Conservation (phyloP, 2,888 invertebrate species). For the Urechis unicinctus region DNA sequence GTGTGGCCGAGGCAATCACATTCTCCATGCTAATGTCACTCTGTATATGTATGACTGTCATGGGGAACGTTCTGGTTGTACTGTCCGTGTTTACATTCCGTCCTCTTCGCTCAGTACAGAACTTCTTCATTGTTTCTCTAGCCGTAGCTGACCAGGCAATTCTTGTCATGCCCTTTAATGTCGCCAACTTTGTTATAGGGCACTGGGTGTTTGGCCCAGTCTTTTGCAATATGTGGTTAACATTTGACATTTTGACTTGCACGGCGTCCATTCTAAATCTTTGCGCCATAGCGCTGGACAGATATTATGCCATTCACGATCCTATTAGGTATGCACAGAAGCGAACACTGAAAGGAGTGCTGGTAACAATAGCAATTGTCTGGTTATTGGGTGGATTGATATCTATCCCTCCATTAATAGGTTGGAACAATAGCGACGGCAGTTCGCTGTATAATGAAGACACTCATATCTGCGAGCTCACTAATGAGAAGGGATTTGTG, state of each 20-base stretch:
- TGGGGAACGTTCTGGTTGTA: constrained; percentile 24
- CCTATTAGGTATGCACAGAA: too few relatives aligned
- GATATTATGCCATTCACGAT: too few relatives aligned
- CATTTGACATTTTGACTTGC: constrained; percentile 81
- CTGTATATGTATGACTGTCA: constrained; percentile 16
- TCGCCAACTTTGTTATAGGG: constrained; percentile 82
- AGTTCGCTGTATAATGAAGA: constrained; percentile 20
- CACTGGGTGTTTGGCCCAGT: constrained; percentile 82
- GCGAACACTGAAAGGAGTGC: too few relatives aligned
- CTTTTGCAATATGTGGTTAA: constrained; percentile 90
- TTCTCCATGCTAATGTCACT: neutral
- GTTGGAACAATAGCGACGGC: constrained; percentile 55
- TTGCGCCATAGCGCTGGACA: constrained; percentile 16
- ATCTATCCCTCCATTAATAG: too few relatives aligned
- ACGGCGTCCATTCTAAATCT: too few relatives aligned
- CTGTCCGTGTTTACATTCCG: constrained; percentile 20
- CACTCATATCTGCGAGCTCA: constrained; percentile 55
- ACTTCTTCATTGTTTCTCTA: constrained; percentile 23
- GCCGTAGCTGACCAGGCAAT: constrained; percentile 22
- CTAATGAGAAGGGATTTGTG: constrained; percentile 81
- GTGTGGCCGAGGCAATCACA: neutral
- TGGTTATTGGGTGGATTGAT: too few relatives aligned
- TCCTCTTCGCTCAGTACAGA: constrained; percentile 20
- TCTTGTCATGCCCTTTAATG: constrained; percentile 74
- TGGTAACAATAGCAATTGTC: too few relatives aligned